Conservation (phyloP, 2,797 vertebrate species). For the Muscicapa striata region DNA sequence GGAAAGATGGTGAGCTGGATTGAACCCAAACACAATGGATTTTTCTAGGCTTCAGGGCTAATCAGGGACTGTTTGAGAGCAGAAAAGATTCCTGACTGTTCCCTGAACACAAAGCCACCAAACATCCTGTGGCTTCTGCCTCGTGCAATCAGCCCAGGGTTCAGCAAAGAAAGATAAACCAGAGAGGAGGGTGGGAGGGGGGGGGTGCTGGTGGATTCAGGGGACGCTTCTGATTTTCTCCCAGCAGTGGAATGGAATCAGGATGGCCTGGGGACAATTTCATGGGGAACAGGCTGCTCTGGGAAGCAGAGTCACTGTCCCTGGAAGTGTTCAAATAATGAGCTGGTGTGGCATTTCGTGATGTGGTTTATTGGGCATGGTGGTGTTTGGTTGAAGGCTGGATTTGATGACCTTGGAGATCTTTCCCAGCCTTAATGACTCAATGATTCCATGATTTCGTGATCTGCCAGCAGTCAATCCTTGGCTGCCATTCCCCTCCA, state of each 20-base stretch:
- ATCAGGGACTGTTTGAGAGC: neutral
- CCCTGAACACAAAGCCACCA: neutral
- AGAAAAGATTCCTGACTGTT: neutral
- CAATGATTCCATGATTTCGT: neutral
- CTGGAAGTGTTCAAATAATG: neutral
- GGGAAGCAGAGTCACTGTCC: neutral
- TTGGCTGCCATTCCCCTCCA: neutral
- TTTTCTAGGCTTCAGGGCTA: neutral
- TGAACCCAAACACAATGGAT: neutral
- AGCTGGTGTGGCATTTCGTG: accelerated
- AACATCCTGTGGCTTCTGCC: neutral
- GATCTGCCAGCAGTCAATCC: neutral
- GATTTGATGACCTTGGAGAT: neutral
- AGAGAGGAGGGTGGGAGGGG: neutral
- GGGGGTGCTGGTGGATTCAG: neutral
- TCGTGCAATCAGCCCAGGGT: neutral
- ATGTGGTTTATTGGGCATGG: neutral
- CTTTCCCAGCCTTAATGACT: neutral
- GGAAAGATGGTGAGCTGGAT: neutral
- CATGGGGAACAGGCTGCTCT: neutral
- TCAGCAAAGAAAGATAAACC: neutral
- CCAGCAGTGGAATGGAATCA: neutral
- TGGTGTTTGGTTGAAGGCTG: neutral
- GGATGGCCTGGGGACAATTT: neutral
- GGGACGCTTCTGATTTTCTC: neutral